Base-by-base conservation (phyloP, 2,797 vertebrate species). In the Sylvilagus floridanus region DNA sequence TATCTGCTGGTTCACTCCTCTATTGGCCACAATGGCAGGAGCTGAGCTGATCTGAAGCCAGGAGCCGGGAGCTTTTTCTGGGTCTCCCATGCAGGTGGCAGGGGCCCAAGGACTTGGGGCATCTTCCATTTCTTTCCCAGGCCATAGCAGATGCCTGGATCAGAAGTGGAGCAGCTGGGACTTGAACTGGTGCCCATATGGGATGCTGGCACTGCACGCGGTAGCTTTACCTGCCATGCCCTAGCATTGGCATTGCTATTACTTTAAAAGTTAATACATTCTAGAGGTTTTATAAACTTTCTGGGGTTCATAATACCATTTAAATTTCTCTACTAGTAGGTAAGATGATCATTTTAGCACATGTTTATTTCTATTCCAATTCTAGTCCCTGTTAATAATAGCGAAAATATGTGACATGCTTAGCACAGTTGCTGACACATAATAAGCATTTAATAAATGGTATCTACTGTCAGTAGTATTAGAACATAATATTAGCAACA, bases 311-410 rank as follows among this genome's bases (percentile, higher is more conserved):
- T 86, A 73, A 35, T 78, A 76, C 32, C 35, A 73, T 30, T 85
- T 82, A 57, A 81, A 28, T 50, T 87, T 83, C 30, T 66, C 76
- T 91, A 84, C 73, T 4, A 66, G 52, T 47, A 91, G 28, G 5
- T 73, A 82, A 90, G 57, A 93, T 26, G 60, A 84, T 52, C 2
- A 60, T 69, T 86, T 94, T 72, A 93, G 32, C 47, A 50, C 21
- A 42, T 35, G 8, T 69, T 60, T 92, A 65, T 69, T 91, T 66
- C 60, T 32, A 65, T 9, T 50, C 50, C 17, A 16, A 87, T 57
- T 83, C 19, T 71, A 68, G 16, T 76, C 54, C 13, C 47, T 62
- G 54, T 66, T 42, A 94, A 93, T 57, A 91, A 62, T 28, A 81
- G 11, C 4, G 28, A 68, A 91, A 83, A 69, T 65, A 60, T 26